These are phyloP conservation scores for Paratilapia polleni DNA, from an alignment of 2,113 vertebrate genomes.

Conservation along the genomic window DNA sequence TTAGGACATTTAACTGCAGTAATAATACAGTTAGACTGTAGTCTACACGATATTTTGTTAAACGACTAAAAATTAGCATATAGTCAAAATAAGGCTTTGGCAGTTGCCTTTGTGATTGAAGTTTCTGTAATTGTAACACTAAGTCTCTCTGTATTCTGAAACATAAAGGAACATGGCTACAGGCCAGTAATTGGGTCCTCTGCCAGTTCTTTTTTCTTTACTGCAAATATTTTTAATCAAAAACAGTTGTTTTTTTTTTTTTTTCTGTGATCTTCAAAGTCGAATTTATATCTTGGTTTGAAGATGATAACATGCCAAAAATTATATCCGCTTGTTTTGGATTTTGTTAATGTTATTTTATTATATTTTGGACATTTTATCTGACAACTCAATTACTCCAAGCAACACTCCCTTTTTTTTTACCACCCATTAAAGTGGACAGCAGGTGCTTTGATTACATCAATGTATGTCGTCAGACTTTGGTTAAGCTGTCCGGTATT, in stretches of 20 bases:
- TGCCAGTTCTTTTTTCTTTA: background rate
- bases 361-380: slow-evolving; percentile 1
- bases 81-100: background rate
- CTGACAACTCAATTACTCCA: slow-evolving; percentile 18
- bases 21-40: background rate
- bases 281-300: background rate
- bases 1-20: background rate
- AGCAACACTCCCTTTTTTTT: background rate
- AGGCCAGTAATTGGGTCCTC: background rate
- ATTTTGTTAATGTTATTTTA: background rate
- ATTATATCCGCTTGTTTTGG: background rate
- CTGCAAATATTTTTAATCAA: background rate
- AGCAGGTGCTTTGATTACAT: slow-evolving; percentile 28
- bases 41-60: background rate
- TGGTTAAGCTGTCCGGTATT: slow-evolving; percentile 15
- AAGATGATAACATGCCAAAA: background rate
- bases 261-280: background rate
- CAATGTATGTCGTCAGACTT: slow-evolving; percentile 12
- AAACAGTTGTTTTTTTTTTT: background rate
- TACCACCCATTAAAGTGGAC: slow-evolving; percentile 5
- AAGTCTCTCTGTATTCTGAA: background rate
- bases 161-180: background rate
- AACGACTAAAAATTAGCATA: background rate
- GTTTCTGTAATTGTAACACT: background rate
- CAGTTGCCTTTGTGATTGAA: background rate